These are phyloP conservation scores for Pseudococcus jackbeardsleyi DNA, from an alignment of 2,888 invertebrate genomes.

Conservation along the genomic window DNA sequence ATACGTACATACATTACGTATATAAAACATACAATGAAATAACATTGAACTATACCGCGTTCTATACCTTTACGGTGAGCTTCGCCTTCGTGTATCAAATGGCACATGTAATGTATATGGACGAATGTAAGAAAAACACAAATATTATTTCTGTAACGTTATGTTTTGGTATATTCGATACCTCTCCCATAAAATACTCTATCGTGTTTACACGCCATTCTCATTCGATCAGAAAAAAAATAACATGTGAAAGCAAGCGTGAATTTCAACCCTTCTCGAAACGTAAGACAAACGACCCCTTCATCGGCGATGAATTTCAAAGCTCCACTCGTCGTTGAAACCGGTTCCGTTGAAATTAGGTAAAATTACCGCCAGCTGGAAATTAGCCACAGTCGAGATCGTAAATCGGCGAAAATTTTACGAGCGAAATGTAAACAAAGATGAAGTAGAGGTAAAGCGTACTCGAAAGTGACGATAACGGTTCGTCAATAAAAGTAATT, in stretches of 20 bases:
- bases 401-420: not conserved
- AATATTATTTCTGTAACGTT: not conserved
- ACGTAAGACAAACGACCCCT: not conserved
- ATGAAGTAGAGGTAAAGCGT: not conserved
- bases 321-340: not conserved
- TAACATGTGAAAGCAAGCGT: not conserved
- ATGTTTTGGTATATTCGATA: not conserved
- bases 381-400: not conserved
- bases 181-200: not conserved
- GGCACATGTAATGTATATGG: conserved; percentile 1
- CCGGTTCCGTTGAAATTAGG: not conserved
- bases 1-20: not conserved
- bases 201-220: conserved; percentile 6
- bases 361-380: not conserved
- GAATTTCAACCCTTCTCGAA: not conserved
- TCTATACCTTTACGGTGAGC: not conserved
- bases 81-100: conserved; percentile 11
- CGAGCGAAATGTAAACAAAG: not conserved
- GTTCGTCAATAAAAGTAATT: conserved; percentile 4
- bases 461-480: conserved; percentile 31
- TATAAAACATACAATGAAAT: not conserved
- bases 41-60: conserved; percentile 5
- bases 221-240: not conserved
- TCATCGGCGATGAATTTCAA: not conserved
- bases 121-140: conserved; percentile 25